Conservation (phyloP, 2,797 vertebrate genomes). For the Phataginus tricuspis region DNA sequence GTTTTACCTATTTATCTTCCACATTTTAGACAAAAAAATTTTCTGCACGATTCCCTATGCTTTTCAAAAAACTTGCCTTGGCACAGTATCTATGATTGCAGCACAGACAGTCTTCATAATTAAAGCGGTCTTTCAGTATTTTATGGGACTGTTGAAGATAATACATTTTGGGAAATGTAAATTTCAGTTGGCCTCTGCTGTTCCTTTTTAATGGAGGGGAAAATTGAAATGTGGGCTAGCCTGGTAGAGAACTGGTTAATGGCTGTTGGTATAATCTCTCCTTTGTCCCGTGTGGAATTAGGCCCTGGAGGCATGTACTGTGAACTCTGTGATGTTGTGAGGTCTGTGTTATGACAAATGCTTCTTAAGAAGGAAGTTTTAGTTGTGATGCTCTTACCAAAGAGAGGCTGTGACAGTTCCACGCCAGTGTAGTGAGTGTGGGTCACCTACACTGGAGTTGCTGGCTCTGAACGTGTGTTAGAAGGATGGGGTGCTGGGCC, state of each 20-base stretch:
- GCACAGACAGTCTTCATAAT: neutral
- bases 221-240: neutral
- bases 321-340: neutral
- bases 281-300: neutral
- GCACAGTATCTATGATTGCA: neutral
- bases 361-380: conserved; percentile 1
- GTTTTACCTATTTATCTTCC: neutral
- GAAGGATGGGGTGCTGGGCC: neutral
- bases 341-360: neutral
- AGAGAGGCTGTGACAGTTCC: neutral
- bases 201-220: neutral
- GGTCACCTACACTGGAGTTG: neutral
- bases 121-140: neutral
- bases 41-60: neutral
- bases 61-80: neutral
- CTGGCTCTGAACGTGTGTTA: neutral
- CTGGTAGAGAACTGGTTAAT: neutral
- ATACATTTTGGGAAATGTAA: neutral
- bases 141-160: conserved; percentile 31
- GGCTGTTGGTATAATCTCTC: neutral
- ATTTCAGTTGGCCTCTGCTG: neutral
- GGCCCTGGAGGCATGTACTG: neutral
- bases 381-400: neutral
- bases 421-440: neutral
- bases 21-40: neutral